Percentiles rank a stretch among this genome's conserved stretches.
These are phyloP conservation scores for Drosophila hawaiiensis DNA, from an alignment of 2,888 invertebrate species.

Conservation along the genomic window DNA sequence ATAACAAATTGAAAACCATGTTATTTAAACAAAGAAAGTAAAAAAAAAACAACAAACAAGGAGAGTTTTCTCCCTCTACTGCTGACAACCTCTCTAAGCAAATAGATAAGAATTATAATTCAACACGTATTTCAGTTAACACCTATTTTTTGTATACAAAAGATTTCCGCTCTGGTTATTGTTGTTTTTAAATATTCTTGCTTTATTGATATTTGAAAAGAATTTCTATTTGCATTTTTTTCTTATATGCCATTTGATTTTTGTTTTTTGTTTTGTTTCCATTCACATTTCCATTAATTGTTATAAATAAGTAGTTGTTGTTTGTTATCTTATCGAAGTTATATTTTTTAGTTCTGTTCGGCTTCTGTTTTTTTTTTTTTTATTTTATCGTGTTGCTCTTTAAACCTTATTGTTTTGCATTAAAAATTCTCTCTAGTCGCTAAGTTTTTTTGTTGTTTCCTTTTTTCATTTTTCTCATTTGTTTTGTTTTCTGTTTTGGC, in stretches of 20 bases:
- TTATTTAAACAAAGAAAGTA: neutral
- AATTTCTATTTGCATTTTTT: slow-evolving; percentile 76
- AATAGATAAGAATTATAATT: neutral
- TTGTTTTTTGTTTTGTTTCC: slow-evolving; percentile 49
- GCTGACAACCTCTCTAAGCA: too few species aligned
- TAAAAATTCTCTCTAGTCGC: slow-evolving; percentile 64
- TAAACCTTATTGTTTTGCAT: slow-evolving; percentile 52
- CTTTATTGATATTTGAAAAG: slow-evolving; percentile 83
- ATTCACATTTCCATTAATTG: slow-evolving; percentile 56
- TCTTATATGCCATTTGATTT: slow-evolving; percentile 45
- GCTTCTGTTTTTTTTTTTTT: slow-evolving; percentile 23
- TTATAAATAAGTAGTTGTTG: slow-evolving; percentile 58
- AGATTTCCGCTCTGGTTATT: neutral
- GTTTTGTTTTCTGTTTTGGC: slow-evolving; percentile 12
- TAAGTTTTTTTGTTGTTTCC: slow-evolving; percentile 36
- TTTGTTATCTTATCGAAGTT: slow-evolving; percentile 50
- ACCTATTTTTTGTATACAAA: neutral
- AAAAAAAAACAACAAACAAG: neutral
- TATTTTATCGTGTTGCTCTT: slow-evolving; percentile 31
- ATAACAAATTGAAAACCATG: slow-evolving; percentile 30
- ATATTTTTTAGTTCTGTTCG: slow-evolving; percentile 31
- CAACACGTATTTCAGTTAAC: neutral
- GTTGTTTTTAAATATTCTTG: slow-evolving; percentile 63
- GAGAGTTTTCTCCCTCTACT: too few species aligned
- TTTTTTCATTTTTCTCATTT: slow-evolving; percentile 4